Evolutionary conservation across 2,113 vertebrate genomes (phyloP).

Genomic region (Okapia johnstoni): DNA sequence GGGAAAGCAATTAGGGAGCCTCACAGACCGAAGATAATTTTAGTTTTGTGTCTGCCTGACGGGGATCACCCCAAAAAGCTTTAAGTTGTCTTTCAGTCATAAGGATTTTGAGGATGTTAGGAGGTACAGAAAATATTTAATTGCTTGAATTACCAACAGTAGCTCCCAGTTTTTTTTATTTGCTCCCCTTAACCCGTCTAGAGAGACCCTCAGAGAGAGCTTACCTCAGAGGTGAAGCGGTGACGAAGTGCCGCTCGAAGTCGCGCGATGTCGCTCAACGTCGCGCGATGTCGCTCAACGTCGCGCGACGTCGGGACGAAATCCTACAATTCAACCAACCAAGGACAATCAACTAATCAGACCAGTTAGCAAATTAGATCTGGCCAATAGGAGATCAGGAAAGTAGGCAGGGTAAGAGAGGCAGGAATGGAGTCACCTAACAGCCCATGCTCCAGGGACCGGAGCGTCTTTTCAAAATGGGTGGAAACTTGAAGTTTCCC

Average conservation of each 20-base stretch:
- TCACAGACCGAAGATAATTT: background rate
- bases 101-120: background rate
- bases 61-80: background rate
- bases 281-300: accelerated
- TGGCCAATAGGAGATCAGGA: background rate
- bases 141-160: background rate
- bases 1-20: background rate
- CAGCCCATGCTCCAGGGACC: background rate
- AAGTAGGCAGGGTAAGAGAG: background rate
- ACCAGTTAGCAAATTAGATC: background rate
- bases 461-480: background rate
- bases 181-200: background rate
- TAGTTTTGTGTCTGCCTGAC: background rate
- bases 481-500: background rate
- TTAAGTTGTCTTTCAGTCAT: background rate
- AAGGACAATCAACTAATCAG: background rate
- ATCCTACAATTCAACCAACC: accelerated
- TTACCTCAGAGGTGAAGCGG: background rate
- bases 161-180: background rate
- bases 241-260: accelerated
- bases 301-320: accelerated
- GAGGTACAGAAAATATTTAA: background rate
- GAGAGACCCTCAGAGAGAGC: background rate
- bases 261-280: no score
- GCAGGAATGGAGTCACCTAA: background rate